Evolutionary conservation across 2,797 vertebrate species (phyloP), one percentile per base, ranked within the genome.

Genomic region (Clarias fuscus): DNA sequence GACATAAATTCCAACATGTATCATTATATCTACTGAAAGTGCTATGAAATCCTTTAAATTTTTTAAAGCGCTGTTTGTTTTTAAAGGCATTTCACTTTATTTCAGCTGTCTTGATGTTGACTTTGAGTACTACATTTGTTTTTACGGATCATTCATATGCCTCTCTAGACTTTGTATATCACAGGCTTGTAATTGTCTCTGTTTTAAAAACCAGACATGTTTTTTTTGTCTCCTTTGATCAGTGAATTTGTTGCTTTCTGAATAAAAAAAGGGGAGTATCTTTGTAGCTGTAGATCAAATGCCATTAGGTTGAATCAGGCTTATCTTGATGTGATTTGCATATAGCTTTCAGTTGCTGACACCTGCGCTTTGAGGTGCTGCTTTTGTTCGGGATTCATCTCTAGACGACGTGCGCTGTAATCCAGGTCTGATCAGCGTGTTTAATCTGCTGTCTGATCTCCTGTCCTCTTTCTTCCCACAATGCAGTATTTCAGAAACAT

Each of bases 201-300:
- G 71, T 67, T 86, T 65, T 82, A 76, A n/a, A 67, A 18, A 53
- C 30, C 61, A 4, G 68, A 48, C 27, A 14, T 70, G 37, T 65
- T 83, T 75, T 75, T 75, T 86, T 64, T 40, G 7, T 22, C 37
- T 24, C 37, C 82, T 87, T 87, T 84, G 75, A 84, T 87, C 58
- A 53, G 64, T 53, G 65, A 71, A 87, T 87, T 84, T 79, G 86
- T 58, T 91, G 83, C 84, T 91, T 91, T 91, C 91, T 90, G 88
- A 88, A 89, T 43, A 14, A 86, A 48, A 78, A 67, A 33, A 77
- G 53, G 62, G 30, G 22, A 22, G 17, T 11, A 62, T 87, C 82
- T 84, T 87, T 87, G 82, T 84, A 79, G 73, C 75, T 22, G 56
- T 37, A 72, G 86, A 87, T 87, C 76, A 87, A 84, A 84, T 85